Base-by-base conservation (phyloP, 2,113 vertebrate genomes). In the Melanerpes aurifrons region DNA sequence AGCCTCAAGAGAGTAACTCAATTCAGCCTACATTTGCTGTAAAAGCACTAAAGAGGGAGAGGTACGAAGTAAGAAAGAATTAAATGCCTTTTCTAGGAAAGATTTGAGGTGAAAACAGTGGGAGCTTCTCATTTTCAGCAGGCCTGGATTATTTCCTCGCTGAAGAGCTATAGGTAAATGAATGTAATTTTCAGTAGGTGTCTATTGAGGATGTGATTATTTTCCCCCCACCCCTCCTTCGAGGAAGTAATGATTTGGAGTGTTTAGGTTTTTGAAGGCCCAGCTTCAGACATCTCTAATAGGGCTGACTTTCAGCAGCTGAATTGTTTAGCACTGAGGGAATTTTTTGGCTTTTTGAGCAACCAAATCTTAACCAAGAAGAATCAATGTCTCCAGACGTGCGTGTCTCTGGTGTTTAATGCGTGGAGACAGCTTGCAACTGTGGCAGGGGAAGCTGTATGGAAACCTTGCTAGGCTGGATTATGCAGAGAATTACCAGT, bases 401-500 rank as follows among this genome's bases (percentile, higher is more conserved):
- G 73, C 0, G 0, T 90, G 66, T 76, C 62, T 90, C 62, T 74
- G 40, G 40, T 75, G 43, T 64, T 91, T 88, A 86, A 82, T 71
- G 66, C 5, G 17, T 93, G 86, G 88, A 89, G 87, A 80, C 62
- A 81, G 66, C 31, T 90, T 80, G 73, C 31, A 91, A 1, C 75
- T 48, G 59, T 48, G 1, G 22, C 54, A 26, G 90, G 61, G 58
- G 78, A 48, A 62, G 35, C 69, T 89, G 22, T 32, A 24, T 81
- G 77, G 86, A 81, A 89, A 17, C 28, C 28, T 80, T 62, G 18
- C 58, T 80, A 68, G 89, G 57, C 82, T 85, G 85, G 76, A 69
- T 91, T 92, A 91, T 67, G 47, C 31, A 54, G 84, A 85, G 84
- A 91, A 82, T 80, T 95, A 43, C 61, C 53, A 25, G n/a, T 63